phyloP scores from a whole-genome alignment of 2,797 vertebrate genomes.

The Melanotaenia nigrans region DNA sequence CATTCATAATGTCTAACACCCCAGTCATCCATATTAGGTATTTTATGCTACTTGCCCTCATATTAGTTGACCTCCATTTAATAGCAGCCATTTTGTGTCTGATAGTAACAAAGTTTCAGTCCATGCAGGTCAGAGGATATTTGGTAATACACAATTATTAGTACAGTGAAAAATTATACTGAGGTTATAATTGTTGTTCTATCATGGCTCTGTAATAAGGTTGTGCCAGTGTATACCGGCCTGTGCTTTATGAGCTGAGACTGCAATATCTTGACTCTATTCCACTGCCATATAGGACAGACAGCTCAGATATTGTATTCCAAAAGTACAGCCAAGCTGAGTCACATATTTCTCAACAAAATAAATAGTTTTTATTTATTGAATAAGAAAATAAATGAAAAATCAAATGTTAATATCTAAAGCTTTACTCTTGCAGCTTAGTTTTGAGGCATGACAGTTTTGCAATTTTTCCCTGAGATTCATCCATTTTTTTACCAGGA shows the following conservation, averaged over 20 bases:
- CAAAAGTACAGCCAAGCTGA: conserved; percentile 1
- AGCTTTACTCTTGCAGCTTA: too few species aligned
- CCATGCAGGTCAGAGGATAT: conserved; percentile 48
- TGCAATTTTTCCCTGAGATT: too few species aligned
- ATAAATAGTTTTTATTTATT: not conserved
- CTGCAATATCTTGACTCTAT: not conserved
- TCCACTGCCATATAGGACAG: conserved; percentile 7
- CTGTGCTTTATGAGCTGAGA: conserved; percentile 44
- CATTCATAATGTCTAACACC: conserved; percentile 25
- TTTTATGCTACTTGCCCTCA: conserved; percentile 37
- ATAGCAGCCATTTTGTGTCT: conserved; percentile 44
- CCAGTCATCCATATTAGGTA: conserved; percentile 23
- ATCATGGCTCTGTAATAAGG: conserved; percentile 32
- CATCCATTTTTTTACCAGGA: too few species aligned
- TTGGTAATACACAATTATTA: conserved; percentile 45
- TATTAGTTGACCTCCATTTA: conserved; percentile 59
- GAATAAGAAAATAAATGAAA: not conserved
- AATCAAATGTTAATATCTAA: too few species aligned
- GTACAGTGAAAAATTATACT: conserved; percentile 48
- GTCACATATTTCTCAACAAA: not conserved
- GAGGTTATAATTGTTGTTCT: conserved; percentile 52
- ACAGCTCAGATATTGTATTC: conserved; percentile 4
- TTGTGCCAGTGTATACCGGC: conserved; percentile 17
- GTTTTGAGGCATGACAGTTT: too few species aligned
- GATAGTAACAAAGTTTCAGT: conserved; percentile 33